Conservation (phyloP, 2,888 invertebrate species). For the Drosophila fungiperda region DNA sequence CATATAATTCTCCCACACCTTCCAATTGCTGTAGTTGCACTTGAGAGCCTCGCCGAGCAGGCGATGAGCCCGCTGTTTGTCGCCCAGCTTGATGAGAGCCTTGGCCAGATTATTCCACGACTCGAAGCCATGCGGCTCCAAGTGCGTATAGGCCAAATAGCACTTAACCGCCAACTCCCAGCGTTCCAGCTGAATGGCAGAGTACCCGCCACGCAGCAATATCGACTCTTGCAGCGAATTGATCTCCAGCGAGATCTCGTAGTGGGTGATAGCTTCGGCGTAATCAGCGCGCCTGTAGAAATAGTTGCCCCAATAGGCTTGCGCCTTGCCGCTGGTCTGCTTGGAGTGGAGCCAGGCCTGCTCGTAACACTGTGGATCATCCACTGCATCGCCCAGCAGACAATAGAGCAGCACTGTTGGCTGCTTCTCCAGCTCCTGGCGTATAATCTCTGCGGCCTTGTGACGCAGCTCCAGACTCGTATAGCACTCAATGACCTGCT, state of each 20-base stretch:
- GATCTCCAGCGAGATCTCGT: slow-evolving; percentile 92
- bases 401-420: slow-evolving; percentile 95
- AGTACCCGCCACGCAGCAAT: slow-evolving; percentile 94
- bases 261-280: slow-evolving; percentile 91
- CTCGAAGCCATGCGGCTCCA: slow-evolving; percentile 96
- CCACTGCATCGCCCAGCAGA: slow-evolving; percentile 94
- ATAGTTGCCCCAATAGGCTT: slow-evolving; percentile 94
- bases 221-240: slow-evolving; percentile 95
- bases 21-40: slow-evolving; percentile 97
- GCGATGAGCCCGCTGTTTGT: slow-evolving; percentile 93
- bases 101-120: slow-evolving; percentile 99
- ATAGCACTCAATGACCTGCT: slow-evolving; percentile 96
- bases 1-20: slow-evolving; percentile 96
- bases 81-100: slow-evolving; percentile 94
- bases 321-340: slow-evolving; percentile 92
- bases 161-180: slow-evolving; percentile 94
- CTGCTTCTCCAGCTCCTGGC: slow-evolving; percentile 90
- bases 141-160: slow-evolving; percentile 93
- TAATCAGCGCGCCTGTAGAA: slow-evolving; percentile 91
- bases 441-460: slow-evolving; percentile 96
- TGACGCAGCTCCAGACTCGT: slow-evolving; percentile 92
- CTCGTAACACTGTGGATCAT: slow-evolving; percentile 92
- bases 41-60: slow-evolving; percentile 95
- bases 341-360: slow-evolving; percentile 96
- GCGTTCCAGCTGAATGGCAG: slow-evolving; percentile 91